Base-by-base conservation (phyloP, 2,888 invertebrate genomes). In the Spatulosminthurus flaviceps region DNA sequence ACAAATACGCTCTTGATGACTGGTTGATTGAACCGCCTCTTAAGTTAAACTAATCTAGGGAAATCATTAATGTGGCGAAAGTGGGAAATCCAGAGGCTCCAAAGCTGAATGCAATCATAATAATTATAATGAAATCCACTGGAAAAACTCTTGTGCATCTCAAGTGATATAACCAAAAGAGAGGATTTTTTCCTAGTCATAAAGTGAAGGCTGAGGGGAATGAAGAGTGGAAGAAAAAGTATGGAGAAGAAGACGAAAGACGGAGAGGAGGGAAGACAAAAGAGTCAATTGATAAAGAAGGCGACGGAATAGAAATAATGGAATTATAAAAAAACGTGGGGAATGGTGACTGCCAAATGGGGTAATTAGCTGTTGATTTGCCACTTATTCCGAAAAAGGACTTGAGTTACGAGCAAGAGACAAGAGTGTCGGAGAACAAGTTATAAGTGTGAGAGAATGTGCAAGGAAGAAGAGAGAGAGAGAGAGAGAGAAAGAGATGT, bases 351-450 rank as follows among this genome's bases (percentile, higher is more conserved):
- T 76, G 76, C 67, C 75, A 66, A 75, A 67, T 43, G 76, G 66
- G 13, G 41, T 76, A 76, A 76, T 76, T 76, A 76, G 76, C 75
- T 76, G 76, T 76, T 76, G 76, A 76, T 76, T 74, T 70, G 73
- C 77, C 71, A 74, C 64, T 70, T 66, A 75, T 77, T n/a, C 74
- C 66, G 75, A 79, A 78, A 77, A 78, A 80, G 80, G 78, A 80
- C 79, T 75, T 77, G 79, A 82, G 80, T 77, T 42, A 26, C 21
- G 24, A 73, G 64, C 42, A 75, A 74, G 73, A 72, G 28, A 61
- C 29, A 72, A 73, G 22, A 71, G 64, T 22, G 74, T 69, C 42
- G 51, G 16, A 51, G 51, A n/a, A 19, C 51, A 51, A 51, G 51
- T 19, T 13, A n/a, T 13, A 51, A 51, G 51, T 51, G 51, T 51